Base-by-base conservation (phyloP, 1,140 invertebrate genomes). In the Ceratina australensis region DNA sequence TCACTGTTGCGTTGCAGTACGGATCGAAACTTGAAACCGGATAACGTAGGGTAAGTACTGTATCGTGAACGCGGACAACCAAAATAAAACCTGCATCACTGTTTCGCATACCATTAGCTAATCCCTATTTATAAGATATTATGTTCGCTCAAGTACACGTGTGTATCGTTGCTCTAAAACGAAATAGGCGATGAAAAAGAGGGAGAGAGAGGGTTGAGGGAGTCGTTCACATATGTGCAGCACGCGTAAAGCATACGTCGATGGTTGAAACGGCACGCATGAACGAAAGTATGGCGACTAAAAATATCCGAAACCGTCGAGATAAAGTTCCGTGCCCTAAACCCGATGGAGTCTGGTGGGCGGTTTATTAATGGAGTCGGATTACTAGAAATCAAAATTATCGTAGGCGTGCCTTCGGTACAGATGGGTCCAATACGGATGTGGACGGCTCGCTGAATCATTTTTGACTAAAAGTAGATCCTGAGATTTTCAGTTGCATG, bases 361-460 rank as follows among this genome's bases (percentile, higher is more conserved):
- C 81, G 81, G 81, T 87, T 88, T 88, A 89, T 89, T 89, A 88
- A 87, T 87, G 87, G 82, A 82, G 77, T 66, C 65, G 81, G 72
- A 86, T 87, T 85, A 78, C 79, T 72, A 87, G 82, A 85, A 84
- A 88, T 88, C 84, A 87, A 87, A 82, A 87, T 85, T 86, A 83
- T 83, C 86, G 83, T 85, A 60, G 85, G 81, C 84, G 82, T 33
- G 5, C 18, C 4, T 18, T 33, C 64, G 47, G 16, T 10, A 1
- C 33, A 42, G 33, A 42, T 10, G 8, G 18, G 16, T 66, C 20
- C 28, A 24, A 3, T 0, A 54, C 15, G 20, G 28, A 10, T 12
- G 24, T 54, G 24, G 10, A 42, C 33, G 33, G 33, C 10, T 42
- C 33, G 10, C 33, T 42, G 33, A 42, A 42, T 42, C 33, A 7